Evolutionary conservation across 2,888 invertebrate genomes (phyloP), one percentile per base, ranked within the genome.

Genomic region (Lingula anatina): DNA sequence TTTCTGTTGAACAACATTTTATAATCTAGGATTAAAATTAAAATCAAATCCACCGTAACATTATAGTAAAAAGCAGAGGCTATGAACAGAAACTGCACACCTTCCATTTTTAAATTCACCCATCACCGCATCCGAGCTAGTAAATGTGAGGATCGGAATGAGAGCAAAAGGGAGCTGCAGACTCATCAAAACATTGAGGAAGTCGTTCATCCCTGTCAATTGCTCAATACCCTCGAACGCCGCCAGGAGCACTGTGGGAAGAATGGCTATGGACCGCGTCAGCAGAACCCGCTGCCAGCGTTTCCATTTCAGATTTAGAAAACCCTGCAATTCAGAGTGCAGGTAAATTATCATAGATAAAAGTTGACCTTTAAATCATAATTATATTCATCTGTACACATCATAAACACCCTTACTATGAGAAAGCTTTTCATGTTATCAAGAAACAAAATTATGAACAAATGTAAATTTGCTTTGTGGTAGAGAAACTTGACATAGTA

Each of bases 91-190:
- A 15, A 27, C 1, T 7, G 54, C 65, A 64, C 51, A 70, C 73
- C 53, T 53, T 47, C 71, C 70, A 56, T 89, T 90, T 28, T 82
- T 84, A 74, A 91, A 92, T 62, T 88, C 86, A 31, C 88, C 88
- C 91, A 92, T 92, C 41, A 92, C 85, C 41, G 83, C 79, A 2
- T 78, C 74, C 60, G 86, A 86, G 49, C 88, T 87, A 1, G 91
- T 90, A 69, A 92, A 90, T 0, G 90, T 89, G 50, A 92, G 85
- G 1, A 88, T 86, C 5, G 92, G 91, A 53, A 92, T 81, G 2
- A 88, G 84, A 1, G 92, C 92, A 72, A 92, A 92, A 0, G 92
- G 92, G 56, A 92, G 78, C 73, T 90, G 90, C 24, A 91, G 78
- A 58, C 88, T 86, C 89, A 90, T 90, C 12, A 91, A 82, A 0